Percentiles rank a stretch among this genome's conserved stretches.
Conservation (phyloP, 1,140 invertebrate species). For the Chironomus striatipennis region DNA sequence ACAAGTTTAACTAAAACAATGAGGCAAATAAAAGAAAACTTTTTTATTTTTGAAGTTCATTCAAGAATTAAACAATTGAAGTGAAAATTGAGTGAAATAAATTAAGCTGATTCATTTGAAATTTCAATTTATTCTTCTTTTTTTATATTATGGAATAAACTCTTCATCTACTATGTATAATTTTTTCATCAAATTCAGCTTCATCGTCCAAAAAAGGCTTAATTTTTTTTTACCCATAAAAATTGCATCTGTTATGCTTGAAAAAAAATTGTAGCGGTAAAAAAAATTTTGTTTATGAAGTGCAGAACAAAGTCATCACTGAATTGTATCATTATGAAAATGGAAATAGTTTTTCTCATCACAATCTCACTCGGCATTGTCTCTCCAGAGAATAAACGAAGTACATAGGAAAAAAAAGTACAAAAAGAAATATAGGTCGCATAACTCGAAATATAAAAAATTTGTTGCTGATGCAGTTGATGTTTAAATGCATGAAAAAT, state of each 20-base stretch:
- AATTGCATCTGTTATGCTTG: neutral
- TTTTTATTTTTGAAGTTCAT: too few relatives aligned
- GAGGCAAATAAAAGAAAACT: too few relatives aligned
- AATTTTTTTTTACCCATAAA: neutral
- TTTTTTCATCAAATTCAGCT: neutral
- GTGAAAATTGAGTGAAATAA: too few relatives aligned
- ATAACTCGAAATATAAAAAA: neutral
- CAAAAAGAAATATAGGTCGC: neutral
- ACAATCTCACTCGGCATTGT: neutral
- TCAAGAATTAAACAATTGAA: too few relatives aligned
- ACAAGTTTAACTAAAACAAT: too few relatives aligned
- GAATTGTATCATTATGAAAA: constrained; percentile 8
- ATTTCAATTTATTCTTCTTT: too few relatives aligned
- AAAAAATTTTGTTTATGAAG: neutral
- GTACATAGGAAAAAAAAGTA: neutral
- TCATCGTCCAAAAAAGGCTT: neutral
- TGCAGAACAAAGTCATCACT: constrained; percentile 7
- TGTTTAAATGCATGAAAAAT: neutral
- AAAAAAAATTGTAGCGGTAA: neutral
- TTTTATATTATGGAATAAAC: too few relatives aligned
- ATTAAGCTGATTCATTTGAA: too few relatives aligned
- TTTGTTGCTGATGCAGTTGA: constrained; percentile 7
- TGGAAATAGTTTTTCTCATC: constrained; percentile 1
- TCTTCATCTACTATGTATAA: neutral
- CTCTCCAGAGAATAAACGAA: neutral